These are phyloP conservation scores for Amniataba percoides DNA, from an alignment of 2,797 vertebrate genomes.

Conservation along the genomic window DNA sequence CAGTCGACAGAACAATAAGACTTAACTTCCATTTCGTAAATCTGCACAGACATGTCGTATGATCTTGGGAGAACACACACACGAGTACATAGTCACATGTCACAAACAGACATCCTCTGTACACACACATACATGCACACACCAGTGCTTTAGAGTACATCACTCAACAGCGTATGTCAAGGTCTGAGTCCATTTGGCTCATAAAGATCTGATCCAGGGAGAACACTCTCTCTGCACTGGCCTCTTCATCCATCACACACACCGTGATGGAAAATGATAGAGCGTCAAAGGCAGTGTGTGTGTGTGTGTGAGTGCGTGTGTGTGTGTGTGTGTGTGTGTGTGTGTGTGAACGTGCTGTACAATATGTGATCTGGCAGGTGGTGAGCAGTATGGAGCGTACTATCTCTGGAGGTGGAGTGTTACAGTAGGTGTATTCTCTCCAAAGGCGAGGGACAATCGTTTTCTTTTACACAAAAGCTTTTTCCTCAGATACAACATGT, in stretches of 20 bases:
- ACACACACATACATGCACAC: neutral
- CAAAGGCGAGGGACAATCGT: constrained; percentile 17
- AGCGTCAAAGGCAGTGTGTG: constrained; percentile 30
- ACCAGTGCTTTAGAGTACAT: neutral
- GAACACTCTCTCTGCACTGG: constrained; percentile 58
- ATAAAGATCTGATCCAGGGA: constrained; percentile 47
- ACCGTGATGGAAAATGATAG: constrained; percentile 41
- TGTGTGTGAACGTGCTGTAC: constrained; percentile 14
- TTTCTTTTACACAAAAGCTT: constrained; percentile 16
- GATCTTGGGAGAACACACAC: constrained; percentile 13
- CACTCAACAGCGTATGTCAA: constrained; percentile 13
- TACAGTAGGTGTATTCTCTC: constrained; percentile 30
- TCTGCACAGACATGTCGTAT: constrained; percentile 24
- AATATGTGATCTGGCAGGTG: constrained; percentile 53
- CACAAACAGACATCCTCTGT: neutral
- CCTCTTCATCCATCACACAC: constrained; percentile 55
- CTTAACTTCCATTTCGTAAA: constrained; percentile 32
- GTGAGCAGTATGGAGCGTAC: constrained; percentile 40
- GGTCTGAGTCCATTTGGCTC: constrained; percentile 37
- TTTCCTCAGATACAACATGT: constrained; percentile 3
- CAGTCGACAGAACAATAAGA: constrained; percentile 23
- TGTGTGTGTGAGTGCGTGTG: constrained; percentile 14
- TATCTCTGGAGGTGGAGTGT: constrained; percentile 23
- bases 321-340: constrained; percentile 6
- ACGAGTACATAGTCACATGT: constrained; percentile 11